phyloP scores from a whole-genome alignment of 53 echinoderm and acorn worm species.

The Patiria pectinifera region DNA sequence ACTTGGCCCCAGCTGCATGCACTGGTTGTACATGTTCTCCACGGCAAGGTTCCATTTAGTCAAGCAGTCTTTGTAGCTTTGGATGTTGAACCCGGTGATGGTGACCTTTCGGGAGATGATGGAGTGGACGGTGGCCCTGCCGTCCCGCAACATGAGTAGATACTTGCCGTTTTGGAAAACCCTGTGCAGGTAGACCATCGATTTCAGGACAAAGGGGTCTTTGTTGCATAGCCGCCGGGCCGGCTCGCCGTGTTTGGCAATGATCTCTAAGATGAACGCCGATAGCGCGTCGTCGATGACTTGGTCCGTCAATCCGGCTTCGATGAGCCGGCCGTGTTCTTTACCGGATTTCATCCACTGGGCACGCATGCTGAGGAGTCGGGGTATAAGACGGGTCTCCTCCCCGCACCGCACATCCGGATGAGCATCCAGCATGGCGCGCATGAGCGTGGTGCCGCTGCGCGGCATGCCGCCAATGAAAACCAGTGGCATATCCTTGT shows the following conservation, averaged over 20 bases:
- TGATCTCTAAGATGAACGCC: constrained; percentile 94
- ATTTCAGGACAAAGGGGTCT: constrained; percentile 95
- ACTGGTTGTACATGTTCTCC: constrained; percentile 97
- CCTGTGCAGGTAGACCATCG: constrained; percentile 89
- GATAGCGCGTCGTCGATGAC: constrained; percentile 95
- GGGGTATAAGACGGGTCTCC: constrained; percentile 93
- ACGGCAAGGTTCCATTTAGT: constrained; percentile 95
- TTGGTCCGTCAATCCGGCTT: constrained; percentile 89
- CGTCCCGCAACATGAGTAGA: constrained; percentile 95
- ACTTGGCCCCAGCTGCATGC: constrained; percentile 76
- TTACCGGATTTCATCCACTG: constrained; percentile 93
- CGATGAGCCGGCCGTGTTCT: constrained; percentile 88
- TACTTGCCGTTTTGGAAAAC: constrained; percentile 94
- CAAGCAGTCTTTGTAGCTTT: constrained; percentile 92
- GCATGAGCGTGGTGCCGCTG: constrained; percentile 99
- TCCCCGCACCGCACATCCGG: constrained; percentile 96
- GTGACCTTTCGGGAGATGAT: constrained; percentile 98
- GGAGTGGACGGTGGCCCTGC: constrained; percentile 96
- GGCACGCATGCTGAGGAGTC: constrained; percentile 93
- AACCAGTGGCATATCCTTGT: constrained; percentile 91
- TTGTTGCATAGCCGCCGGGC: constrained; percentile 97
- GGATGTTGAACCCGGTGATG: constrained; percentile 95
- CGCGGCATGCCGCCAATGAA: constrained; percentile 99
- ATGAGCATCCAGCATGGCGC: constrained; percentile 98
- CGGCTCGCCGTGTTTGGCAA: constrained; percentile 93